Base-by-base conservation (phyloP, 2,797 vertebrate genomes). In the Eospalax fontanierii region DNA sequence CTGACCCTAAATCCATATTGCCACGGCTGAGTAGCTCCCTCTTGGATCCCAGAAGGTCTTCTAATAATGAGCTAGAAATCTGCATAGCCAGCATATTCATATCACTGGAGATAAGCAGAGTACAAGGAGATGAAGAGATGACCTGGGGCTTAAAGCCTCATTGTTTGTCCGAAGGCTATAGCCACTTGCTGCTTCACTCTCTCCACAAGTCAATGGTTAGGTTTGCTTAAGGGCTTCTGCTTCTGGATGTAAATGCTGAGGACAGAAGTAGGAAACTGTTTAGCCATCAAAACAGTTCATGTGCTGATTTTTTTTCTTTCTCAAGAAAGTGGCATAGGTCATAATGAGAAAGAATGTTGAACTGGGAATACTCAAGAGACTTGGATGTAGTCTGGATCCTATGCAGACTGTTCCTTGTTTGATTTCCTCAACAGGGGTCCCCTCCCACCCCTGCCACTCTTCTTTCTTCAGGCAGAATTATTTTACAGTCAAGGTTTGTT, bases 401-500 rank as follows among this genome's bases (percentile, higher is more conserved):
- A 16, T 2, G 43, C 12, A 6, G 74, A 40, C 40, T 75, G 5
- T 75, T 74, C 3, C 30, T 68, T 12, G 1, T 70, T 65, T 89
- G 68, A 87, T 35, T 83, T 86, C 50, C 11, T 54, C 35, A 73
- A 14, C 59, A 54, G 66, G 40, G 26, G 9, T 38, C 59, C 75
- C 21, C 40, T 30, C 46, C 46, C 46, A 5, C 46, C 46, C 46
- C 6, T 11, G 5, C 46, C 46, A 46, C 46, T 61, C 21, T 89
- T 82, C 3, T 80, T 97, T 86, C 40, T 46, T 43, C 85, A 76
- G 59, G 30, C 59, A 79, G 73, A 95, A 82, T 95, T 93, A 74
- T 92, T 90, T 97, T 91, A 85, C 19, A 78, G 68, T 73, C 26
- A 59, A 66, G 40, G 57, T 90, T 74, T 88, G 57, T 87, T 94